Evolutionary conservation across 2,888 invertebrate genomes (phyloP), one percentile per base, ranked within the genome.

Genomic region (Melanostoma scalare): DNA sequence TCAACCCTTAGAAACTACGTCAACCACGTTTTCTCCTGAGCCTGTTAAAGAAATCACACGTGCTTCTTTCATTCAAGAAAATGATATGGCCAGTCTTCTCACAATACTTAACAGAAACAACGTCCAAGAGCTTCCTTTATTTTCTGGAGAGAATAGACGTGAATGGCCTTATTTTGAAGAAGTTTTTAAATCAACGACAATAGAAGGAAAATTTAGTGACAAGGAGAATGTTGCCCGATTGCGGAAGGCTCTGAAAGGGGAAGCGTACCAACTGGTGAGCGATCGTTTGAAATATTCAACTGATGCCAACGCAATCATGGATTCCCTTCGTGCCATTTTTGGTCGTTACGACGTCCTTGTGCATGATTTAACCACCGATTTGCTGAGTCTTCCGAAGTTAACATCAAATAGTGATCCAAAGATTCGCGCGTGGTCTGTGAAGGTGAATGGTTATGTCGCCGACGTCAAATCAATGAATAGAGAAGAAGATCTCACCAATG

Each of bases 401-500:
- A n/a, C 36, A 0, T 58, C 69, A 10, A 48, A 50, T 4, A 42
- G 42, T 31, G 71, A 71, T 33, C 71, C 71, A 1, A 71, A 60
- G 5, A 33, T 58, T 5, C 48, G 42, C 2, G 0, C 58, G 10
- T 69, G 69, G 69, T 56, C 58, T 0, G 69, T 69, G 31, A 56
- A 52, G 36, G 10, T 52, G 1, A 71, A 71, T 42, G 71, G 60
- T 10, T 71, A 60, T 5, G 53, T 72, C 0, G 72, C 72, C 0
- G 63, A 61, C n/a, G 30, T 55, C 38, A 73, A 53, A 8, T 63
- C 53, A 2, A 63, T 72, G 50, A 71, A 60, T 3, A 71, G 53
- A 10, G 52, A 61, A 35, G 52, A 42, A n/a, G 44, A 61, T 5
- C 42, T 72, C 5, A 40, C 42, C 0, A 53, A 72, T 6, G 53